Base-by-base conservation (phyloP, 2,888 invertebrate genomes). In the Tipula vernalis region DNA sequence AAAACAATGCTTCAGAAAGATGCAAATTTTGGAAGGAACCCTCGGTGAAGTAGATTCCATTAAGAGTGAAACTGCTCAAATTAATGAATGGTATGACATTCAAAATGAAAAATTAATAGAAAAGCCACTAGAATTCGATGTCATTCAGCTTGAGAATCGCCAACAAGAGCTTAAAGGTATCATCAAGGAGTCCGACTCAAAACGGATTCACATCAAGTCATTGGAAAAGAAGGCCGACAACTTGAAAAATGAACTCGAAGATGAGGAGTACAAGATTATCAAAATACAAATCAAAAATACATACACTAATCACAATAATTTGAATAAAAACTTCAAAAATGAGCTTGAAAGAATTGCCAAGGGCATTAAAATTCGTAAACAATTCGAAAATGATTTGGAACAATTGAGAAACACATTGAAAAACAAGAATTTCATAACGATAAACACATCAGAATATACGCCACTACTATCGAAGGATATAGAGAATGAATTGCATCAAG, bases 201-300 rank as follows among this genome's bases (percentile, higher is more conserved):
- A 97, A 90, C 95, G 96, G 89, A 94, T 96, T 0, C 93, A 96
- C 5, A 95, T 96, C 87, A 96, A 97, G 89, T 95, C 96, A 0
- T 92, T 98, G 39, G 95, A 96, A 89, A 96, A 96, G 91, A 95
- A 97, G 87, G 94, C 97, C 13, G 94, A 94, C 87, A 96, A 96
- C 88, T 95, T 98, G 92, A 95, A 96, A 89, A 94, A 96, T 87
- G 98, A 98, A 90, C 91, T 98, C 51, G 98, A 98, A 90, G 95
- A 96, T 5, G 94, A 95, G 0, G 98, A 98, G 91, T 95, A 96
- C 88, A 95, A 95, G 88, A 95, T 96, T 90, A 91, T 98, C 86
- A 96, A 97, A 90, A 93, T 94, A 0, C 94, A 95, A 47, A 91
- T 98, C 71, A 94, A 94, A 88, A 94, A 95, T 89, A 91, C 98